phyloP scores from a whole-genome alignment of 2,797 vertebrate genomes.

The Cyclura pinguis region DNA sequence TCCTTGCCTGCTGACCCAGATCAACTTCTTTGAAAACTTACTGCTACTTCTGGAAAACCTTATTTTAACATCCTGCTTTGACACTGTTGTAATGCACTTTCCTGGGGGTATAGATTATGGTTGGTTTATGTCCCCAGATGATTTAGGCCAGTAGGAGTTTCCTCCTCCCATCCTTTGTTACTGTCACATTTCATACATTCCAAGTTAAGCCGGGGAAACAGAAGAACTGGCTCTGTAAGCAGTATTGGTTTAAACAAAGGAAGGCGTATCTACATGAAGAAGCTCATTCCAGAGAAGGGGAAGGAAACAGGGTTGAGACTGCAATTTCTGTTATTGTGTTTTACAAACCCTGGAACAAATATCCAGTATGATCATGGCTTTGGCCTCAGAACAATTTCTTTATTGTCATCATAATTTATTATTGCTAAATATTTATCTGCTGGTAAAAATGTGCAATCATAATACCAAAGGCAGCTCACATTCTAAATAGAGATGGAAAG shows the following conservation, averaged over 20 bases:
- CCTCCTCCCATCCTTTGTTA: not conserved
- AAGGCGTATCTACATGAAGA: slow-evolving; percentile 25
- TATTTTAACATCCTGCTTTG: not conserved
- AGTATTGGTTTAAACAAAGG: slow-evolving; percentile 21
- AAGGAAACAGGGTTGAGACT: slow-evolving; percentile 3
- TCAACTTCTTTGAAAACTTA: not conserved
- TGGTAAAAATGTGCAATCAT: not conserved
- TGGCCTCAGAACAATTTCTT: not conserved
- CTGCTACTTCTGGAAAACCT: not conserved
- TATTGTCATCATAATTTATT: not conserved
- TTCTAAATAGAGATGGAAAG: not conserved
- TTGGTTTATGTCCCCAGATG: not conserved
- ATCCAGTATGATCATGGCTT: not conserved
- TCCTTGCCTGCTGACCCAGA: not conserved
- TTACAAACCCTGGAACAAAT: slow-evolving; percentile 2
- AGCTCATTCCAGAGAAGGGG: slow-evolving; percentile 1
- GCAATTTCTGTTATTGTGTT: slow-evolving; percentile 1
- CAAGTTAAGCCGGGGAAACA: slow-evolving; percentile 1
- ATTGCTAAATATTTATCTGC: not conserved
- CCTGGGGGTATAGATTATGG: not conserved
- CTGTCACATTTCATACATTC: not conserved
- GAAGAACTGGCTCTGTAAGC: slow-evolving; percentile 19
- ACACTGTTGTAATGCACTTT: not conserved
- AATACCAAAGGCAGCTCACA: not conserved
- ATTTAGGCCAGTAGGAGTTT: not conserved